Base-by-base conservation (phyloP, 1,140 invertebrate genomes). In the Geopemphigus sp. region DNA sequence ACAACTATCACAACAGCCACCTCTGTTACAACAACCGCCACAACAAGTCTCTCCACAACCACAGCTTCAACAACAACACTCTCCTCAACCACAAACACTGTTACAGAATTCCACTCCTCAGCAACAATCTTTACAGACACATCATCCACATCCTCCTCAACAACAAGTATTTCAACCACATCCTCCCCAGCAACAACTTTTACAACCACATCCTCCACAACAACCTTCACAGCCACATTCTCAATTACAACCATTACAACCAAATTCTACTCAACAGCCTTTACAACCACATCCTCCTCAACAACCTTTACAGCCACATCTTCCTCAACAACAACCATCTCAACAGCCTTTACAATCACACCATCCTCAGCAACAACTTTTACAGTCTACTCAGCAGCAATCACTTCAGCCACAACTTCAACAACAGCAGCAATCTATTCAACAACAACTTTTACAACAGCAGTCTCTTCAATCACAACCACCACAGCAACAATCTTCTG, bases 1-100 rank as follows among this genome's bases (percentile, higher is more conserved):
- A 6, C 61, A 39, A 26, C 1, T 47, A 14, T 4, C 61, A 64
- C 26, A 76, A 59, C 24, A 64, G 80, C 22, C 26, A 54, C 17
- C 66, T 24, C n/a, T 57, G 15, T 22, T 29, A 15, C 70, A 56
- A 54, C 59, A 73, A 24, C 15, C 22, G 10, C 17, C 32, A 8
- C 17, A 19, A 24, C 32, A 70, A 29, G 22, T 26, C 4, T 53
- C 53, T 59, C n/a, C 59, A 47, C 66, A 53, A 54, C 66, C 39
- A n/a, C 80, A 24, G 8, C 39, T 8, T 59, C 78, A 47, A 24
- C 45, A 68, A 54, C 64, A 74, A 15, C 66, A 73, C 5, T 39
- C 64, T 73, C 32, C 29, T 26, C 64, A 73, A 50, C 22, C 45
- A 78, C 26, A 50, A 22, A 39, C n/a, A 19, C 66, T 50, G 17